phyloP scores from a whole-genome alignment of 2,888 invertebrate species.

The Chrysolina americana region DNA sequence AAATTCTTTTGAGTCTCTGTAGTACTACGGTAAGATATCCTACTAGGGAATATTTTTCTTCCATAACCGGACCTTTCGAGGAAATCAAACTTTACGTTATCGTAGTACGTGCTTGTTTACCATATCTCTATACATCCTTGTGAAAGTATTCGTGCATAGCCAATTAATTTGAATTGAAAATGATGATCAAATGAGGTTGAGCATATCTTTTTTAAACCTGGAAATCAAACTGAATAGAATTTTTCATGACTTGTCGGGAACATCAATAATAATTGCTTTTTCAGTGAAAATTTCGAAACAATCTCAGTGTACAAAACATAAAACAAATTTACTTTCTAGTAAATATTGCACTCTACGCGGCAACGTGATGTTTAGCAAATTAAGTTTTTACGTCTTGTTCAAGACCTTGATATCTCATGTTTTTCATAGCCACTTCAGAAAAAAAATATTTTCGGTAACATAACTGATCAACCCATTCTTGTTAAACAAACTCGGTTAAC shows the following conservation, averaged over 20 bases:
- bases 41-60: not conserved
- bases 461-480: too few species aligned
- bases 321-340: not conserved
- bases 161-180: not conserved
- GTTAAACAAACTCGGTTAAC: too few species aligned
- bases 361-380: too few species aligned
- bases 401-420: too few species aligned
- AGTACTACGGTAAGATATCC: slow-evolving; percentile 11
- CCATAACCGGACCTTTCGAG: not conserved
- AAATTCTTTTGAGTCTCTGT: not conserved
- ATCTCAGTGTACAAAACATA: not conserved
- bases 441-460: too few species aligned
- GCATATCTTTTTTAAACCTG: not conserved
- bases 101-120: not conserved
- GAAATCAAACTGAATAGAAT: not conserved
- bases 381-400: too few species aligned
- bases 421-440: too few species aligned
- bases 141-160: not conserved
- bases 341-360: too few species aligned
- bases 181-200: not conserved
- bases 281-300: not conserved
- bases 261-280: not conserved
- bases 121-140: not conserved
- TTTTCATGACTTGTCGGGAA: not conserved
- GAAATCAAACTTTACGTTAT: not conserved